Evolutionary conservation across 2,888 invertebrate genomes (phyloP).

Genomic region (Chrysomela aeneicollis): DNA sequence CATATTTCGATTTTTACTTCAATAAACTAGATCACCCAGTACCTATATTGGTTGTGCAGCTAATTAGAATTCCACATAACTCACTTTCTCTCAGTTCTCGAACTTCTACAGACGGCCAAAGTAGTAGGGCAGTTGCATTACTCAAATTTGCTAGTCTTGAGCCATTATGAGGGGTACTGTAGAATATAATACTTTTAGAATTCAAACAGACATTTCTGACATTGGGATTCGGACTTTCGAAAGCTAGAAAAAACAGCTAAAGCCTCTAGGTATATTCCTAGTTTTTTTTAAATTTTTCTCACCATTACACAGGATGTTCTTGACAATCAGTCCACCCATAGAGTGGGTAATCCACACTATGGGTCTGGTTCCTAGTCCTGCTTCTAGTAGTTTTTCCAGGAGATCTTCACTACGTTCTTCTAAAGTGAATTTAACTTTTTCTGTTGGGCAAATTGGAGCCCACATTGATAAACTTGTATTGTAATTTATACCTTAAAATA

Average conservation of each 20-base stretch:
- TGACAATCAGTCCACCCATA: slow-evolving; percentile 94
- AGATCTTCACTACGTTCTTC: slow-evolving; percentile 74
- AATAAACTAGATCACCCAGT: slow-evolving; percentile 1
- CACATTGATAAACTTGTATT: slow-evolving; percentile 85
- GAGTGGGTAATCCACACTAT: slow-evolving; percentile 94
- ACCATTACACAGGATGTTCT: slow-evolving; percentile 80
- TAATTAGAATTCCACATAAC: slow-evolving; percentile 26
- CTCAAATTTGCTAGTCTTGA: slow-evolving; percentile 79
- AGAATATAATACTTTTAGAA: slow-evolving; percentile 85
- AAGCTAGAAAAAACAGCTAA: slow-evolving; percentile 50
- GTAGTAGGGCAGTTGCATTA: slow-evolving; percentile 77
- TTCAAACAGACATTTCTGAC: slow-evolving; percentile 70
- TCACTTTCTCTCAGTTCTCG: slow-evolving; percentile 77
- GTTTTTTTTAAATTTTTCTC: slow-evolving; percentile 26
- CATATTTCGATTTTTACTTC: too few relatives aligned
- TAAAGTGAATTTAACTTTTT: slow-evolving; percentile 66
- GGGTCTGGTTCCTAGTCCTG: slow-evolving; percentile 83
- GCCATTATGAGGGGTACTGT: slow-evolving; percentile 90
- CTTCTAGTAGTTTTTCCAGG: slow-evolving; percentile 70
- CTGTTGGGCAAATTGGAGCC: slow-evolving; percentile 74
- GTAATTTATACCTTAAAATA: slow-evolving; percentile 78
- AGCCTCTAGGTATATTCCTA: neutral
- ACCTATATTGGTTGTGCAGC: neutral
- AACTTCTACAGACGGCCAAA: slow-evolving; percentile 90
- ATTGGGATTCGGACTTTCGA: slow-evolving; percentile 59